Evolutionary conservation across 2,113 vertebrate genomes (phyloP).

Genomic region (Psilopogon haemacephalus): DNA sequence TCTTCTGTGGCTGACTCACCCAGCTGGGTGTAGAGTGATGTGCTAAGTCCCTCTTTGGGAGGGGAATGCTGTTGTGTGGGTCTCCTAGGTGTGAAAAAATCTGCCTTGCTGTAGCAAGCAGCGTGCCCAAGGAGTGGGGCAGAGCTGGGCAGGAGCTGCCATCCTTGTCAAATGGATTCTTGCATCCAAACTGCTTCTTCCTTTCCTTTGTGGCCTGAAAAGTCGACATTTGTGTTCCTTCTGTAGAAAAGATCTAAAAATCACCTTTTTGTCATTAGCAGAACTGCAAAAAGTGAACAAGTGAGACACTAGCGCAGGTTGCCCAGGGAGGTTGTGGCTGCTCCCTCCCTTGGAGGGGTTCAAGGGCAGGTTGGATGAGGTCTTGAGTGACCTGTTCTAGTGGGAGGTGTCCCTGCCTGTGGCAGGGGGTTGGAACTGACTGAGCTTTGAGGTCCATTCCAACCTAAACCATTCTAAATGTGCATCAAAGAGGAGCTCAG

Average conservation of each 20-base stretch:
- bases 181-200: neutral
- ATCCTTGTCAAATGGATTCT: neutral
- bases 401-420: too few species aligned
- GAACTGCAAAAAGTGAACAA: neutral
- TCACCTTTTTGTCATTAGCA: neutral
- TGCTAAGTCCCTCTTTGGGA: neutral
- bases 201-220: neutral
- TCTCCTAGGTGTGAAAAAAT: neutral
- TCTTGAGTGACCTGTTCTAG: too few species aligned
- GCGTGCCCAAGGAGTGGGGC: neutral
- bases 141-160: neutral
- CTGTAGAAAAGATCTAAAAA: neutral
- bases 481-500: neutral
- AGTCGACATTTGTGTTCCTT: neutral
- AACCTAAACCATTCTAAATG: too few species aligned
- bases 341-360: too few species aligned
- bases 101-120: neutral
- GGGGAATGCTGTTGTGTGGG: fast-evolving
- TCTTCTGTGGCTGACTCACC: neutral
- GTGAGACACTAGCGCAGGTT: too few species aligned
- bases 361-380: too few species aligned
- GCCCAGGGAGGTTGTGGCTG: too few species aligned
- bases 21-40: neutral
- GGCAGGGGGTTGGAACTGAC: too few species aligned
- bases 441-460: too few species aligned